Conservation (phyloP, 2,797 vertebrate genomes). For the Tapera naevia region DNA sequence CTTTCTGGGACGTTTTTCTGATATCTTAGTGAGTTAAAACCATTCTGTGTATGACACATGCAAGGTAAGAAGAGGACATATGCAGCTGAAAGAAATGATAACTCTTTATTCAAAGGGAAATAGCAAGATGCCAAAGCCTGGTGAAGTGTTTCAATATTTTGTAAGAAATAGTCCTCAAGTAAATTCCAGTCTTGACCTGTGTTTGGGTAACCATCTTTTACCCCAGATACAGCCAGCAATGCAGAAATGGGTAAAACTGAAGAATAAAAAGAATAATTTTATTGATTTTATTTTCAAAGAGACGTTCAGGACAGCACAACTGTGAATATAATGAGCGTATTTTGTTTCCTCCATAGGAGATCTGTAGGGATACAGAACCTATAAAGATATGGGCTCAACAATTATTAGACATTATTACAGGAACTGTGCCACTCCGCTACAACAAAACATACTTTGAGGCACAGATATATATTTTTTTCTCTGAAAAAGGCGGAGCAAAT, state of each 20-base stretch:
- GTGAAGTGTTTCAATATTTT: background rate
- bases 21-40: background rate
- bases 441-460: background rate
- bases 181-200: background rate
- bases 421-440: background rate
- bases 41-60: background rate
- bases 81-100: background rate
- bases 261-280: background rate
- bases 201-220: background rate
- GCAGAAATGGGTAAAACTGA: background rate
- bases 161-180: background rate
- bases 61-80: background rate
- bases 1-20: background rate
- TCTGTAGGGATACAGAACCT: background rate
- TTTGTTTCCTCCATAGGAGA: slow-evolving; percentile 21
- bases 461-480: background rate
- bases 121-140: background rate
- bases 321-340: slow-evolving; percentile 26
- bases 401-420: background rate
- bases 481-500: background rate
- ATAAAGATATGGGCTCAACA: background rate
- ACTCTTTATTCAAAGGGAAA: background rate
- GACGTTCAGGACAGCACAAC: background rate
- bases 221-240: background rate
- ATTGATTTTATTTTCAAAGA: slow-evolving; percentile 24